Evolutionary conservation across 2,888 invertebrate species (phyloP).

Genomic region (Hyppa rectilinea): DNA sequence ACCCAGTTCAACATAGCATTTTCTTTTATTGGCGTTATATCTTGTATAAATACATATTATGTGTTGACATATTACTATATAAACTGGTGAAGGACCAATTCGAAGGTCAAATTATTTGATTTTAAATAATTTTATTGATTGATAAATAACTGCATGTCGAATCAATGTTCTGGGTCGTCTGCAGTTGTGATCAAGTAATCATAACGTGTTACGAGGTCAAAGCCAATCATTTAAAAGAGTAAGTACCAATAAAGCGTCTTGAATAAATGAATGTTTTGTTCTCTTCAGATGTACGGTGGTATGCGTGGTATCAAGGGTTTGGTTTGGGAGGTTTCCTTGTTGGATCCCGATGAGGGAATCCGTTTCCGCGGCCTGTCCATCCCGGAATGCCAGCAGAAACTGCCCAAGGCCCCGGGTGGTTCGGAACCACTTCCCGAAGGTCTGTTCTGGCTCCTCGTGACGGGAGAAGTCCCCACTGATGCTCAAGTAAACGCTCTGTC

Average conservation of each 20-base stretch:
- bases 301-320: conserved; percentile 99
- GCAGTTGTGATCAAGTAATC: conserved; percentile 40
- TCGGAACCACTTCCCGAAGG: conserved; percentile 94
- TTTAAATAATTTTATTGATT: conserved; percentile 33
- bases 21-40: neutral
- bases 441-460: conserved; percentile 94
- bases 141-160: conserved; percentile 44
- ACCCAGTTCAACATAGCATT: conserved; percentile 59
- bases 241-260: conserved; percentile 6
- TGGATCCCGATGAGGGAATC: conserved; percentile 99
- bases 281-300: conserved; percentile 96
- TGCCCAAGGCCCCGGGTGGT: conserved; percentile 93
- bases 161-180: conserved; percentile 49
- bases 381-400: conserved; percentile 93
- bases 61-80: neutral
- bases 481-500: conserved; percentile 93
- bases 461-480: conserved; percentile 94
- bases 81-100: conserved; percentile 4
- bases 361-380: conserved; percentile 98
- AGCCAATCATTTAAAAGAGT: conserved; percentile 37
- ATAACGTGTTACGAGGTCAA: conserved; percentile 33
- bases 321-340: conserved; percentile 98
- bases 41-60: conserved; percentile 3
- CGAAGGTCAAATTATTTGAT: conserved; percentile 49
- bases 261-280: conserved; percentile 29